Base-by-base conservation (phyloP, 2,888 invertebrate species). In the Noctuana brunneofusca region DNA sequence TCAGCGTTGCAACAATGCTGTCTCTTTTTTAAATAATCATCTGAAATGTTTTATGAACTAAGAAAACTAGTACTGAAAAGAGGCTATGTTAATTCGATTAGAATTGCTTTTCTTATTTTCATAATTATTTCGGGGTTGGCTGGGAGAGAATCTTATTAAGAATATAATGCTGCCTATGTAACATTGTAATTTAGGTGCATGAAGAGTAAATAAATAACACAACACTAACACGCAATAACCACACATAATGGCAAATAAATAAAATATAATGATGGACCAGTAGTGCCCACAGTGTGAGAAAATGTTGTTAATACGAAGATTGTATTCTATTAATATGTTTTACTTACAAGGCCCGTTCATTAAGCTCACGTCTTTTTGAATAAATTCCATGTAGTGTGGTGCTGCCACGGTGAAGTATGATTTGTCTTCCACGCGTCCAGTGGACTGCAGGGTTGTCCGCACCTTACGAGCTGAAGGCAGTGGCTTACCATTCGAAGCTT, bases 391-490 rank as follows among this genome's bases (percentile, higher is more conserved):
- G 69, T 79, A 83, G 57, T 80, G 78, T 0, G 71, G 66, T 0
- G 80, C 80, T 4, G 86, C 87, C 5, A 73, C 67, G 11, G 75
- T 86, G 65, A 86, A 81, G 1, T 66, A 70, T 16, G 66, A 69
- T 62, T 75, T 82, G 67, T 85, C 83, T 48, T 71, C 79, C 14
- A 84, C 81, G 3, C 84, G 75, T 0, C 85, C 84, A 1, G 81
- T 81, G 3, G 78, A 71, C 68, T 83, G 81, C 9, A 87, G 69
- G 24, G 68, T 68, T 12, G 83, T 86, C 18, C 86, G 77, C 14
- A 87, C 81, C 64, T 72, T 74, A 49, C 86, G 75, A 8, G 87
- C 84, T 8, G 84, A 84, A 0, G 86, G 86, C 1, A 87, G 67
- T 0, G 74, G 71, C 5, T 71, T 48, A 1, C 83, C 81, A 48